These are phyloP conservation scores for Clinocottus analis DNA, from an alignment of 2,113 vertebrate genomes.

Conservation along the genomic window DNA sequence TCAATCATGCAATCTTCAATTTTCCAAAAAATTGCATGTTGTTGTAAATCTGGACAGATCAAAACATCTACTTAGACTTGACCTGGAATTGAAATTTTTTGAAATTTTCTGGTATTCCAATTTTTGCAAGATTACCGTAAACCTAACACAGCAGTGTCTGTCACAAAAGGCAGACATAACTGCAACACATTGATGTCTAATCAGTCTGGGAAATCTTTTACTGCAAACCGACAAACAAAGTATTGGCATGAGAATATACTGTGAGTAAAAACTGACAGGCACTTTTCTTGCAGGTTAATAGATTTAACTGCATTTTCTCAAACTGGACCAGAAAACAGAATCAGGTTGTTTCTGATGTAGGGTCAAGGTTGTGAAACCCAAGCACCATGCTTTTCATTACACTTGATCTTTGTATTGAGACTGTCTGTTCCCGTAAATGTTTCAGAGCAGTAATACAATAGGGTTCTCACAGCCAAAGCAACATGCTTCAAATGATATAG, in stretches of 20 bases:
- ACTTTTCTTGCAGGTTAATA: not conserved
- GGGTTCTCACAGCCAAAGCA: not conserved
- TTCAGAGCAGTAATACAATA: slow-evolving; percentile 17
- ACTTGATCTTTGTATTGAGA: slow-evolving; percentile 14
- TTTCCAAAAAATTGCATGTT: not conserved
- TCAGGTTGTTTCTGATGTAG: not conserved
- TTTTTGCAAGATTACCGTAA: not conserved
- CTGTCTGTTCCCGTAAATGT: slow-evolving; percentile 24
- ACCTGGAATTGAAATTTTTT: not conserved
- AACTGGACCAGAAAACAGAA: not conserved
- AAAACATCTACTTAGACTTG: not conserved
- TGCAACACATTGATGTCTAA: not conserved
- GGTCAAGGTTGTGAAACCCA: not conserved
- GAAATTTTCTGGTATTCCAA: too few species aligned
- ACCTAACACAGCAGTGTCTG: not conserved
- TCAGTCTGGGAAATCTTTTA: not conserved
- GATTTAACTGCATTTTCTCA: slow-evolving; percentile 11
- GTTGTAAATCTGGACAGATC: not conserved
- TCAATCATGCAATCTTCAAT: not conserved
- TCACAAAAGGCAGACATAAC: not conserved
- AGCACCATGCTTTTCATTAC: not conserved
- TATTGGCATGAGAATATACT: not conserved
- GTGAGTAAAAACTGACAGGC: not conserved
- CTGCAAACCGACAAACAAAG: not conserved
- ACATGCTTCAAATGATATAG: slow-evolving; percentile 21